Conservation (phyloP, 1,140 invertebrate species). For the Bombus waltoni region DNA sequence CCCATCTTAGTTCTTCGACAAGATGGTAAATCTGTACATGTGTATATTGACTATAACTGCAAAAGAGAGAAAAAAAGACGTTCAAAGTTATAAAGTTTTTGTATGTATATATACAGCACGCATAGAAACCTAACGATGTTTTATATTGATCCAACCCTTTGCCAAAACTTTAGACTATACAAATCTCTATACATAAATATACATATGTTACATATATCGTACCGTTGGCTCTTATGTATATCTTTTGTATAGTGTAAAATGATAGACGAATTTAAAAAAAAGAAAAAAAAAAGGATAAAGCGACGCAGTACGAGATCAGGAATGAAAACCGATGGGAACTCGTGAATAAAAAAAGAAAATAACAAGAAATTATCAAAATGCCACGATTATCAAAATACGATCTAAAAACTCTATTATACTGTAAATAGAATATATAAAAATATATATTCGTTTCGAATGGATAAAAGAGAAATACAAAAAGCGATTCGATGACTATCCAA, state of each 20-base stretch:
- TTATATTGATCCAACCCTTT: slow-evolving; percentile 70
- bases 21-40: slow-evolving; percentile 68
- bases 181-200: slow-evolving; percentile 63
- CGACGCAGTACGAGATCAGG: slow-evolving; percentile 43
- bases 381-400: slow-evolving; percentile 6
- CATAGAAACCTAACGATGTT: slow-evolving; percentile 66
- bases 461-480: neutral
- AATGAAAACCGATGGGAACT: neutral
- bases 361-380: neutral
- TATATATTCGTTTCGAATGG: slow-evolving; percentile 8
- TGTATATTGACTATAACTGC: slow-evolving; percentile 63
- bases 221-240: slow-evolving; percentile 72
- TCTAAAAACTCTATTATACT: neutral
- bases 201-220: slow-evolving; percentile 67
- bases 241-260: slow-evolving; percentile 75
- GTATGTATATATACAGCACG: slow-evolving; percentile 60
- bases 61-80: neutral
- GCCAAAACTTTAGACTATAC: slow-evolving; percentile 74
- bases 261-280: slow-evolving; percentile 51
- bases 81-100: slow-evolving; percentile 70
- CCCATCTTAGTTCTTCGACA: slow-evolving; percentile 64
- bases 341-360: neutral
- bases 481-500: slow-evolving; percentile 19
- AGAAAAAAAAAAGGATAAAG: neutral
- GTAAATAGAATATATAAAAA: slow-evolving; percentile 30